Conservation (phyloP, 2,113 vertebrate genomes). For the Corythaixoides concolor region DNA sequence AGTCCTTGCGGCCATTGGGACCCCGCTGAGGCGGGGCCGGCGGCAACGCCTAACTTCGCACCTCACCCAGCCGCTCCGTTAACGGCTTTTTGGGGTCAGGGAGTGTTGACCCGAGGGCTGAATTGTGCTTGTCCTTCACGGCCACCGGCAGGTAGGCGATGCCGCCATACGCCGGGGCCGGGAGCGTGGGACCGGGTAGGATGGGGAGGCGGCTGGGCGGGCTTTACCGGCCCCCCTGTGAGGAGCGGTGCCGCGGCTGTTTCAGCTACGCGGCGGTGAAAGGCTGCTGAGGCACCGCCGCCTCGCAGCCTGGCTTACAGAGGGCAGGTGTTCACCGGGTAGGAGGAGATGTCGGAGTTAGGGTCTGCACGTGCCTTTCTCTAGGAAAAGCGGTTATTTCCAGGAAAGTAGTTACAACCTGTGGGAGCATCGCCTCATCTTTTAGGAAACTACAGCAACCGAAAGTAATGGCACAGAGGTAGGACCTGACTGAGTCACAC, state of each 20-base stretch:
- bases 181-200: too few relatives aligned
- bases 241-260: not conserved
- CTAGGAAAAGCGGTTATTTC: not conserved
- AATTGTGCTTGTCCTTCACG: rapidly evolving
- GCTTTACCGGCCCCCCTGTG: not conserved
- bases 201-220: not conserved
- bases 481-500: rapidly evolving
- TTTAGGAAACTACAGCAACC: too few relatives aligned
- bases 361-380: not conserved
- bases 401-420: not conserved
- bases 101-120: too few relatives aligned
- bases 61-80: too few relatives aligned
- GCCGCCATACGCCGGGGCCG: not conserved
- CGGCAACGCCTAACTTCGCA: too few relatives aligned
- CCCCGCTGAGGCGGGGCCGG: not conserved
- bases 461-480: rapidly evolving
- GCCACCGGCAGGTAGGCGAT: not conserved
- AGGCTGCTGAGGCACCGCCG: not conserved
- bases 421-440: not conserved
- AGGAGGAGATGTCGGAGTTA: rapidly evolving
- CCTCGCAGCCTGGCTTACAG: rapidly evolving
- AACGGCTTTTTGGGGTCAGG: not conserved
- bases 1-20: too few relatives aligned
- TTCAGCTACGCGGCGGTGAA: not conserved
- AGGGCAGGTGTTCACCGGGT: not conserved